These are phyloP conservation scores for Cossypha heuglini DNA, from an alignment of 2,797 vertebrate genomes.

Conservation along the genomic window DNA sequence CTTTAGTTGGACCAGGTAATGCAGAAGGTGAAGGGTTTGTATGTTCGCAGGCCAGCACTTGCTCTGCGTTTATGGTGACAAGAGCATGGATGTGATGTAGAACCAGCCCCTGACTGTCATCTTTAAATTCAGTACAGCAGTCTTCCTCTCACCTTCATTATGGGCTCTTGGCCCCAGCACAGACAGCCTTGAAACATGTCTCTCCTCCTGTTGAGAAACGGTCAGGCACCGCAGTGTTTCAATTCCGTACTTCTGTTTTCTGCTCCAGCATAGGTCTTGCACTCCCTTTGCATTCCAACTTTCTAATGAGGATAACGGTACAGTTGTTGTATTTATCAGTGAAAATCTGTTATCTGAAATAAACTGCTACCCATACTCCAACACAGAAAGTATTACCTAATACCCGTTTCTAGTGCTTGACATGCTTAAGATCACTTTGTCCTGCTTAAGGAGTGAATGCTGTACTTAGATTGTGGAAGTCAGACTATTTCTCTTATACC, in stretches of 20 bases:
- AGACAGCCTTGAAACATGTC: neutral
- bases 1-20: neutral
- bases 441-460: neutral
- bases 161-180: fast-evolving
- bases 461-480: neutral
- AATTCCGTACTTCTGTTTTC: neutral
- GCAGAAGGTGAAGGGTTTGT: neutral
- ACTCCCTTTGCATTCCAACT: neutral
- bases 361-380: neutral
- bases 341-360: neutral
- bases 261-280: neutral
- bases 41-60: neutral
- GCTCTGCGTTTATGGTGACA: neutral
- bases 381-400: neutral
- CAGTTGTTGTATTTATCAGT: neutral
- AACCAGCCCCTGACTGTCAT: neutral
- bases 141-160: neutral
- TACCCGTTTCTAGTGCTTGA: neutral
- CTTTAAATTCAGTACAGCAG: neutral
- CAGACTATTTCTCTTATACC: neutral
- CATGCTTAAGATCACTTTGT: neutral
- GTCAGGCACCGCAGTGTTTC: fast-evolving
- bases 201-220: neutral
- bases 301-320: neutral
- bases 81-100: neutral